Conservation (phyloP, 2,113 vertebrate genomes). For the Lepus europaeus region DNA sequence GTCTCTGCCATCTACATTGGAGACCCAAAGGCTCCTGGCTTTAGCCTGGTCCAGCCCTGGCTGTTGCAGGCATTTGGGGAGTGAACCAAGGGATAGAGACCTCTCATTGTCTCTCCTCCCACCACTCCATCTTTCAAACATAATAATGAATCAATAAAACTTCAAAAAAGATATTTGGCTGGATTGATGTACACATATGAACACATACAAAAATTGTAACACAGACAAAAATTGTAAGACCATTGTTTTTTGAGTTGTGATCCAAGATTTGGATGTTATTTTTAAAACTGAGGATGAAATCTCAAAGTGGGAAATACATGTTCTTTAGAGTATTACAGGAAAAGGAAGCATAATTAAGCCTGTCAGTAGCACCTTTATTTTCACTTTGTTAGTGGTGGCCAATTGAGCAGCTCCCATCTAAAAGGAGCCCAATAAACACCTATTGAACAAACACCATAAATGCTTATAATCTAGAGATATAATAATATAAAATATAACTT, state of each 20-base stretch:
- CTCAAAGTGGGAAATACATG: constrained; percentile 39
- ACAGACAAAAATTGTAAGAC: not conserved
- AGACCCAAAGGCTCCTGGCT: too few species aligned
- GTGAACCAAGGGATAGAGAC: too few species aligned
- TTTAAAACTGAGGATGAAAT: constrained; percentile 49
- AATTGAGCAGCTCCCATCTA: constrained; percentile 33
- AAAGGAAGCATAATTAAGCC: constrained; percentile 28
- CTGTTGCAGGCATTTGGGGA: too few species aligned
- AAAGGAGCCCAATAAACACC: constrained; percentile 14
- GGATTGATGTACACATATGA: not conserved
- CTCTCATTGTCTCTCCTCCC: too few species aligned
- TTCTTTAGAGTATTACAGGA: constrained; percentile 13
- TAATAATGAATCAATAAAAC: not conserved
- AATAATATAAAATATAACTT: constrained; percentile 53
- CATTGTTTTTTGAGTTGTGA: not conserved
- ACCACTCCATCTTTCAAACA: not conserved
- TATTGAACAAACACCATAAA: constrained; percentile 13
- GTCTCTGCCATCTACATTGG: too few species aligned
- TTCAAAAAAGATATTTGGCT: not conserved
- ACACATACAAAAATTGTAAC: not conserved
- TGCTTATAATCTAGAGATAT: not conserved
- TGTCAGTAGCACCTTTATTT: constrained; percentile 53
- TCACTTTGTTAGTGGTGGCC: not conserved
- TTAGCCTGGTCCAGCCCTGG: too few species aligned
- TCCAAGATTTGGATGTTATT: constrained; percentile 57